Evolutionary conservation across 2,888 invertebrate species (phyloP).

Genomic region (Acanthosoma haemorrhoidale): DNA sequence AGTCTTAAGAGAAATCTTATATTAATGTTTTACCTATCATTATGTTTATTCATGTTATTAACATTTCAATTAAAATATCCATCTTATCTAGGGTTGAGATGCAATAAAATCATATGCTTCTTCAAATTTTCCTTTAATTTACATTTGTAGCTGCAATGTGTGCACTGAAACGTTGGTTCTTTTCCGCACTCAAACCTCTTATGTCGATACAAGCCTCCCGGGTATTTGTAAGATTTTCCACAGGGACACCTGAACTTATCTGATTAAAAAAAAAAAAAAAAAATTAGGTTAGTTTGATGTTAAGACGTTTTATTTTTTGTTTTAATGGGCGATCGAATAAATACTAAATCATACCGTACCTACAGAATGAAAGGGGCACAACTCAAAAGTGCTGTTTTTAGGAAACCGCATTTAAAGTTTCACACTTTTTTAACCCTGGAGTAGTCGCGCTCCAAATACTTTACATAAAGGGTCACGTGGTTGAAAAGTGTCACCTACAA

Average conservation of each 20-base stretch:
- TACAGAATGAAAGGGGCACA: too few relatives aligned
- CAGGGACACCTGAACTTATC: conserved; percentile 36
- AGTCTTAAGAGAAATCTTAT: too few relatives aligned
- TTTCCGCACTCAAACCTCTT: conserved; percentile 10
- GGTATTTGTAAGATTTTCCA: conserved; percentile 43
- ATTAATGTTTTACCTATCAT: too few relatives aligned
- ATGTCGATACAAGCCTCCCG: conserved; percentile 53
- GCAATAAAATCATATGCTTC: not conserved
- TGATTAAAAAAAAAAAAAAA: not conserved
- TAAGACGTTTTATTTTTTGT: not conserved
- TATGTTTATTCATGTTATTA: too few relatives aligned
- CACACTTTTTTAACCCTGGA: too few relatives aligned
- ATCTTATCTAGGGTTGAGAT: not conserved
- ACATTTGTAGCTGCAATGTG: conserved; percentile 41
- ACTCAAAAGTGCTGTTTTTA: too few relatives aligned
- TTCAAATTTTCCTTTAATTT: conserved; percentile 9
- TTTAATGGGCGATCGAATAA: not conserved
- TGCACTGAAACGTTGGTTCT: conserved; percentile 45
- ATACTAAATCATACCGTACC: too few relatives aligned
- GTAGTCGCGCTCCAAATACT: too few relatives aligned
- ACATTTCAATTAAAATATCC: too few relatives aligned
- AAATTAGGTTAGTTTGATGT: not conserved
- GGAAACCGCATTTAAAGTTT: too few relatives aligned
- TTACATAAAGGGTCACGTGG: too few relatives aligned
- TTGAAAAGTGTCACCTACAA: too few relatives aligned